Conservation (phyloP, 1,140 invertebrate species). For the Vollenhovia emeryi region DNA sequence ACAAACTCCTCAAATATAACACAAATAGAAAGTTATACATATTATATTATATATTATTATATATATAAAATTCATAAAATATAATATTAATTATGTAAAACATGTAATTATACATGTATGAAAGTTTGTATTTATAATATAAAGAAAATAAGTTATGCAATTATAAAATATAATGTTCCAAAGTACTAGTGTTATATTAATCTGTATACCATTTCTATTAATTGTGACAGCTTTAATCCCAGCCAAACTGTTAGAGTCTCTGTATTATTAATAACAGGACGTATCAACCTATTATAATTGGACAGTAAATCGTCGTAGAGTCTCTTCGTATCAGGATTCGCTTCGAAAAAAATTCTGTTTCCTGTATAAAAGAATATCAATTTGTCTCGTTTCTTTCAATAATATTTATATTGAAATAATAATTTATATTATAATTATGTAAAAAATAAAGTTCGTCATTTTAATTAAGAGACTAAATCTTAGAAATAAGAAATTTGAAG, state of each 20-base stretch:
- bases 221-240: constrained; percentile 96
- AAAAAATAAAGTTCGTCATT: not conserved
- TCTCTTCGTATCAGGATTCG: constrained; percentile 95
- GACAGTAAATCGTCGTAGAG: constrained; percentile 96
- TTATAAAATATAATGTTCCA: not conserved
- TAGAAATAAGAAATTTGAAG: not conserved
- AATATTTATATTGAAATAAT: not conserved
- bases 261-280: constrained; percentile 97
- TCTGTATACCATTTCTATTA: constrained; percentile 95
- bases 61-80: not conserved
- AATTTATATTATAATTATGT: not conserved
- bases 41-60: not conserved
- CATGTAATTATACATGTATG: not conserved
- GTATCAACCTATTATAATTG: constrained; percentile 98
- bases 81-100: not conserved
- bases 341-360: constrained; percentile 88
- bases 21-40: not conserved
- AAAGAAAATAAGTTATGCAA: no score
- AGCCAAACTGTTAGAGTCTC: constrained; percentile 97
- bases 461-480: not conserved
- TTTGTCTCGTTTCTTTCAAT: not conserved
- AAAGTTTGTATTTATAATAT: no score
- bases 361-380: constrained; percentile 73
- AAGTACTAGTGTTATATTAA: not conserved
- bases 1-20: not conserved